A percentile compares a stretch with the other conserved stretches of the same genome.
phyloP scores from a whole-genome alignment of 2,888 invertebrate genomes.

The Cheilosia soror region DNA sequence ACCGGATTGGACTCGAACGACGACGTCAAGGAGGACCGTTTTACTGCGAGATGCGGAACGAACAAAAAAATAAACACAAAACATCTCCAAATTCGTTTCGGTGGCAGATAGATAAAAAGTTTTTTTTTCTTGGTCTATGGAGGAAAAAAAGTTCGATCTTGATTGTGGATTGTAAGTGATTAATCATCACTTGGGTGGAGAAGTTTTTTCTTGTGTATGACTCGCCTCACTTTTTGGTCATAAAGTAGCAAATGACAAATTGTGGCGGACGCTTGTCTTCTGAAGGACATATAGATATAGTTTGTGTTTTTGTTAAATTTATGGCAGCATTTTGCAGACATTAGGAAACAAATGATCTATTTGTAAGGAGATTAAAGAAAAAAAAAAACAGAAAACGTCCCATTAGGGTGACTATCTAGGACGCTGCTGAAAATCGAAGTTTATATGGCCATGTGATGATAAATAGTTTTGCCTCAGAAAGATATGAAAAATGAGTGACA shows the following conservation, averaged over 20 bases:
- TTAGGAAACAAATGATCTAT: constrained; percentile 44
- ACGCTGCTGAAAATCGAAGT: neutral
- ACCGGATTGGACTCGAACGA: constrained; percentile 4
- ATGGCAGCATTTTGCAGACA: constrained; percentile 34
- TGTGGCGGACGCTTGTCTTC: constrained; percentile 57
- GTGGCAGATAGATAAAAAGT: constrained; percentile 53
- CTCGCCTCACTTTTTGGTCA: constrained; percentile 32
- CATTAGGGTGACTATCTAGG: constrained; percentile 2
- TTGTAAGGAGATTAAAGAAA: constrained; percentile 28
- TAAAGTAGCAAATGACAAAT: constrained; percentile 66
- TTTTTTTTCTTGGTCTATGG: constrained; percentile 9
- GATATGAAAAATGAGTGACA: too few species aligned
- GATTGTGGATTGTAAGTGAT: constrained; percentile 60
- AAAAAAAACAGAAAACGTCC: neutral
- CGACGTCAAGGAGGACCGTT: neutral
- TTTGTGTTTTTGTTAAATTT: constrained; percentile 42
- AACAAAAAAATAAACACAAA: neutral
- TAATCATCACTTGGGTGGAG: constrained; percentile 56
- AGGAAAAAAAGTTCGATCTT: constrained; percentile 55
- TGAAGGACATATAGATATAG: constrained; percentile 33
- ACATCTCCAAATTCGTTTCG: constrained; percentile 27
- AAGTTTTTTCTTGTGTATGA: constrained; percentile 25
- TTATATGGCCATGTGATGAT: too few species aligned
- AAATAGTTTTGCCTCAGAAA: too few species aligned
- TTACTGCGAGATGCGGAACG: neutral